Evolutionary conservation across 2,113 vertebrate genomes (phyloP), one percentile per base, ranked within the genome.

Genomic region (Danionella cerebrum): DNA sequence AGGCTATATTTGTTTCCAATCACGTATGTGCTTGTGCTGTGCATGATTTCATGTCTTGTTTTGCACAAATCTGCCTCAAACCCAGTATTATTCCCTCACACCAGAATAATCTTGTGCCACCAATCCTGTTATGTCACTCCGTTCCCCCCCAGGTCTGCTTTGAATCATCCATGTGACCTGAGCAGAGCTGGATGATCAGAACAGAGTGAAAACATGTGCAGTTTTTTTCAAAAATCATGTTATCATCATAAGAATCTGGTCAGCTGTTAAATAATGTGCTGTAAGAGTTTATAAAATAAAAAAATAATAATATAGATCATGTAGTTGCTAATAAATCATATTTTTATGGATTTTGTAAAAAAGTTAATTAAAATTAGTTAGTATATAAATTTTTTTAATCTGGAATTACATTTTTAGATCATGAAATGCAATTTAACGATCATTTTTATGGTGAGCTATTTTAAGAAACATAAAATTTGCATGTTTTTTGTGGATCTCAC

Each of bases 121-220:
- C 47, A 55, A 67, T 82, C 78, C 76, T 69, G 73, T 86, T 83
- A 77, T 78, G 67, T 82, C 79, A 82, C 47, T 5, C 4, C 21
- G 6, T 44, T 50, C 51, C 27, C 16, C n/a, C 41, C 10, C 24
- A 55, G 53, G 51, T 33, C 45, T 68, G n/a, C 52, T 45, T 29
- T 3, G 70, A 47, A 42, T 78, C 74, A 69, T 39, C 75, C 76
- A 76, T 65, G 75, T 84, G 79, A 79, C 55, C 22, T 48, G 41
- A 8, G 11, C 11, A 41, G 51, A 19, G 6, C 51, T 45, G 21
- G 21, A 47, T 19, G 4, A 27, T 6, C 35, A 27, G 24, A 39
- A 39, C 16, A 19, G 2, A 58, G 25, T 57, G 13, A 5, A 6
- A 2, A 38, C 13, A 9, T 29, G 42, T 57, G 50, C 5, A 13